Evolutionary conservation across 53 echinoderm and acorn worm genomes (phyloP).

Genomic region (Zoroaster sp.): DNA sequence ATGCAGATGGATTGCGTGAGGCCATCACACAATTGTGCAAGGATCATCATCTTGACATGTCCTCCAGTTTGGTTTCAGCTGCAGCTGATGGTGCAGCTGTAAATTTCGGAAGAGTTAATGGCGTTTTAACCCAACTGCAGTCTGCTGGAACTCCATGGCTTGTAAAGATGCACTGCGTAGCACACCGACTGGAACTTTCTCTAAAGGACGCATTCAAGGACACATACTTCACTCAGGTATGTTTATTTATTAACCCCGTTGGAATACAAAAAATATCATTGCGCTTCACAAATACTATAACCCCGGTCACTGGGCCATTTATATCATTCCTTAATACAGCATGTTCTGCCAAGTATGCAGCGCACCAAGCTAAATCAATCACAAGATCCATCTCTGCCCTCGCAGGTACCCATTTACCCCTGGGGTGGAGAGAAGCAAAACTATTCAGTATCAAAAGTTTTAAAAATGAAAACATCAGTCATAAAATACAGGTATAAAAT

Average conservation of each 20-base stretch:
- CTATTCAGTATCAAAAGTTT: too few species aligned
- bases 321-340: too few species aligned
- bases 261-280: too few species aligned
- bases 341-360: too few species aligned
- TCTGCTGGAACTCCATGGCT: constrained; percentile 37
- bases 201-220: constrained; percentile 51
- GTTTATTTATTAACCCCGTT: background rate
- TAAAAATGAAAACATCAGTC: background rate
- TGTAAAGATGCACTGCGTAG: constrained; percentile 56
- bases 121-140: constrained; percentile 40
- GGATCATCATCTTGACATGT: constrained; percentile 36
- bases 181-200: constrained; percentile 32
- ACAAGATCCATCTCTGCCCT: too few species aligned
- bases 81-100: constrained; percentile 67
- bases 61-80: constrained; percentile 40
- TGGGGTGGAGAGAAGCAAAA: too few species aligned
- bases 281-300: too few species aligned
- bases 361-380: too few species aligned
- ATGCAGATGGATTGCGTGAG: constrained; percentile 31
- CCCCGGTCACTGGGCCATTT: too few species aligned
- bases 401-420: too few species aligned
- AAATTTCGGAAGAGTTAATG: constrained; percentile 51
- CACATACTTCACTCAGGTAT: constrained; percentile 49
- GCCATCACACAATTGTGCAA: constrained; percentile 35
- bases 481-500: background rate